Percentiles rank a stretch among this genome's conserved stretches.
Evolutionary conservation across 2,888 invertebrate genomes (phyloP).

Genomic region (Poecilobothrus nobilitatus): DNA sequence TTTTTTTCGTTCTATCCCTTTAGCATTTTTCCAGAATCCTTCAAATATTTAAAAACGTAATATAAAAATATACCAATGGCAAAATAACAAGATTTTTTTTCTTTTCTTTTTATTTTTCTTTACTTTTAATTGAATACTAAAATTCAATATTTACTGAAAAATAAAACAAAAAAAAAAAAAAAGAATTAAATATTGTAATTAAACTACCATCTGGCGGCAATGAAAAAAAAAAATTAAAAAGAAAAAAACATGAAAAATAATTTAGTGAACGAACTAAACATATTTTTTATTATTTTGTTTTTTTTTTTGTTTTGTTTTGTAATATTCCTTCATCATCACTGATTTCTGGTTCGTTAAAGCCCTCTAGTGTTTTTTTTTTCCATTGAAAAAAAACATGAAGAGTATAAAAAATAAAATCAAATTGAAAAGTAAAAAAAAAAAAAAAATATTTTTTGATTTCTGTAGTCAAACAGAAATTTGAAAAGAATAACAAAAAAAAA

Average conservation of each 20-base stretch:
- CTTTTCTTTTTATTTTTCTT: too few relatives aligned
- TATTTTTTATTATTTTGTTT: too few relatives aligned
- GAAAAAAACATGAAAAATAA: not conserved
- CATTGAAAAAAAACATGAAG: not conserved
- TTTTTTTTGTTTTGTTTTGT: not conserved
- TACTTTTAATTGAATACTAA: too few relatives aligned
- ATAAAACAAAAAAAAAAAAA: too few relatives aligned
- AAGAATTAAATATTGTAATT: not conserved
- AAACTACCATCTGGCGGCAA: not conserved
- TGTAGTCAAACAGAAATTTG: not conserved
- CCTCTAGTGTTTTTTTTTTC: not conserved
- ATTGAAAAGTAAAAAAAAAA: conserved; percentile 14
- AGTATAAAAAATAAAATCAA: not conserved
- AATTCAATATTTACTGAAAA: too few relatives aligned
- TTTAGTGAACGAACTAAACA: too few relatives aligned
- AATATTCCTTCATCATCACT: not conserved
- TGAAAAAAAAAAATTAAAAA: not conserved
- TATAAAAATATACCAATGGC: too few relatives aligned
- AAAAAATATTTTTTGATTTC: conserved; percentile 8
- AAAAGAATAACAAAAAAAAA: not conserved
- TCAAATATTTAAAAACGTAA: too few relatives aligned
- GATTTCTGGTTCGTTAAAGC: not conserved
- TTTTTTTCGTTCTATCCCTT: too few relatives aligned
- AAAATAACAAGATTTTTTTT: too few relatives aligned
- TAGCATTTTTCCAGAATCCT: too few relatives aligned